Base-by-base conservation (phyloP, 2,888 invertebrate genomes). In the Opisthograptis luteolata region DNA sequence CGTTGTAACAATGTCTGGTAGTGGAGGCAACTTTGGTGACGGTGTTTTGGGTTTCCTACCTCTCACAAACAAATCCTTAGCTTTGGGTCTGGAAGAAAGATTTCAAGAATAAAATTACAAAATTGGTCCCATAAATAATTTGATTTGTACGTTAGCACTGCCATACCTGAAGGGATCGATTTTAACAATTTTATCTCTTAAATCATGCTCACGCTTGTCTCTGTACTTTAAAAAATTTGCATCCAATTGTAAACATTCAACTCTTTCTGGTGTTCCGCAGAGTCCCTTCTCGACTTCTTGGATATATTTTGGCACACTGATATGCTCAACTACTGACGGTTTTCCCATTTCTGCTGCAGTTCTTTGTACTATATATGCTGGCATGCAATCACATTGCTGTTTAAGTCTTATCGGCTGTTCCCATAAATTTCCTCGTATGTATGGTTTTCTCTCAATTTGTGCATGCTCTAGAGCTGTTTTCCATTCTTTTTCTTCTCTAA, bases 91-190 rank as follows among this genome's bases (percentile, higher is more conserved):
- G 73, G 40, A 80, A 75, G 3, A 41, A 45, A 37, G 55, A 7
- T 17, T 17, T 13, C 52, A 22, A 9, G 39, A 32, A 17, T 3
- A 27, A 27, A 31, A 28, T n/a, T 36, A 24, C 24, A 32, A 0
- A 2, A 17, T 25, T 15, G 10, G 10, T 25, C 9, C 10, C 3
- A 9, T 25, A 10, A 25, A 25, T 9, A 4, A 25, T n/a, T 8
- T n/a, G 1, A n/a, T 22, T 22, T 2, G 1, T 25, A 10, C 13
- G n/a, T 24, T 13, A 7, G 3, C n/a, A n/a, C n/a, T 8, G 3
- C 3, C 19, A 51, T 70, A 87, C 89, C 77, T 80, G 51, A 68
- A 80, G 1, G 87, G 87, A 55, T 87, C 80, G 17, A 87, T 77
- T 65, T 79, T 82, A 10, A 56, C 55, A 24, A 90, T 72, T 27